A percentile compares a stretch with the other conserved stretches of the same genome.
phyloP scores from a whole-genome alignment of 2,797 vertebrate genomes.

The Coccyzus lansbergi region DNA sequence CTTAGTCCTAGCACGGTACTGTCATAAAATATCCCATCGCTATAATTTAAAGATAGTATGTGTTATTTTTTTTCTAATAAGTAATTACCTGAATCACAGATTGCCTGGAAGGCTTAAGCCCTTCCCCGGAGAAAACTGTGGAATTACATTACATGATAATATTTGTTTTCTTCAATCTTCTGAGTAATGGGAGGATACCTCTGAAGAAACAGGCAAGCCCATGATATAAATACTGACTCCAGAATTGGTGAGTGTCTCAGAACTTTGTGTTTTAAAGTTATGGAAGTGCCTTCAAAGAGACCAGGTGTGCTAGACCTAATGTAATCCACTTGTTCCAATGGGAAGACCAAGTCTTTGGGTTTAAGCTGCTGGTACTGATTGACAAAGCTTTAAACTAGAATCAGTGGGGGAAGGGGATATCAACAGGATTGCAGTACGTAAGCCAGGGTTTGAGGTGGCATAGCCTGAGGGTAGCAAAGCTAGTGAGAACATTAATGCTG shows the following conservation, averaged over 20 bases:
- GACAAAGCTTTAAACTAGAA: not conserved
- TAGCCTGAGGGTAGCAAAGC: not conserved
- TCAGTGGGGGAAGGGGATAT: fast-evolving
- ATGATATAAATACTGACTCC: not conserved
- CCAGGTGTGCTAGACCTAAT: not conserved
- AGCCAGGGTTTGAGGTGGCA: not conserved
- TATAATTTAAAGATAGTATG: not conserved
- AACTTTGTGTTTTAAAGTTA: not conserved
- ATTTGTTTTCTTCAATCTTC: not conserved
- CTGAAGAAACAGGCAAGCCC: not conserved
- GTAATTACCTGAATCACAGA: not conserved
- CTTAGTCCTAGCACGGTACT: not conserved
- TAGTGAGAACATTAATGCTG: not conserved
- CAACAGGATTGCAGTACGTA: not conserved
- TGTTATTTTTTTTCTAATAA: not conserved
- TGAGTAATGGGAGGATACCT: not conserved
- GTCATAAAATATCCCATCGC: not conserved
- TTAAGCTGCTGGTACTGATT: fast-evolving
- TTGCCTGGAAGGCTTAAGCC: not conserved
- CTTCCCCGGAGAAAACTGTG: not conserved
- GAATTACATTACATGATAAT: not conserved
- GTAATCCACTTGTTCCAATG: not conserved
- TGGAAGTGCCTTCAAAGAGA: not conserved
- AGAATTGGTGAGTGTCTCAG: not conserved
- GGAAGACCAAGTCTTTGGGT: not conserved